phyloP scores from a whole-genome alignment of 23 tunicate genomes.

The Halocynthia aurantium region DNA sequence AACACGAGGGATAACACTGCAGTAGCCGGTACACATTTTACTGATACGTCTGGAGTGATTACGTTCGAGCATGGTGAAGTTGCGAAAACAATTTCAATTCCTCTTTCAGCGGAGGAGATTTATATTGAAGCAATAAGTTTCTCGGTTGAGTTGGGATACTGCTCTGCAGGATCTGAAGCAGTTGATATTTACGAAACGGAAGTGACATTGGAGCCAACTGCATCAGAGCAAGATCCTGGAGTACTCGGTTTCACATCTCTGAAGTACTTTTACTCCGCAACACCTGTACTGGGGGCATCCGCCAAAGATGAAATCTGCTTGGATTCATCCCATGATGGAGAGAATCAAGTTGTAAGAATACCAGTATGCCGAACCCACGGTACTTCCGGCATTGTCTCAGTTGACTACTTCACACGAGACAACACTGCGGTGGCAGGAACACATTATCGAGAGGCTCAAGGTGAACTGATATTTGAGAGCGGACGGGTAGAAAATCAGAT shows the following conservation, averaged over 20 bases:
- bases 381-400: conserved; percentile 58
- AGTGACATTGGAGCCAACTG: conserved; percentile 14
- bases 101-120: conserved; percentile 21
- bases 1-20: conserved; percentile 45
- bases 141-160: conserved; percentile 38
- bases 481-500: conserved; percentile 56
- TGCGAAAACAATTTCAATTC: conserved; percentile 11
- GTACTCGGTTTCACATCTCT: conserved; percentile 62
- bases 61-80: conserved; percentile 27
- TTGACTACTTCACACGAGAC: conserved; percentile 77
- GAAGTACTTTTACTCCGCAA: conserved; percentile 14
- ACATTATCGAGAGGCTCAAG: conserved; percentile 64
- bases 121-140: conserved; percentile 31
- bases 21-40: conserved; percentile 32
- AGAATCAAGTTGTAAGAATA: conserved; percentile 16
- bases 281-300: not conserved
- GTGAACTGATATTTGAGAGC: conserved; percentile 46
- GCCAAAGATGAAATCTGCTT: not conserved
- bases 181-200: conserved; percentile 26
- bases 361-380: conserved; percentile 73
- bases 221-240: conserved; percentile 42
- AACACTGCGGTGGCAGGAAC: conserved; percentile 86
- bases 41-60: conserved; percentile 21
- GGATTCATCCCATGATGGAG: not conserved
- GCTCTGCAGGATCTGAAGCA: conserved; percentile 67